phyloP scores from a whole-genome alignment of 2,797 vertebrate species.

The Scarus forsteni region DNA sequence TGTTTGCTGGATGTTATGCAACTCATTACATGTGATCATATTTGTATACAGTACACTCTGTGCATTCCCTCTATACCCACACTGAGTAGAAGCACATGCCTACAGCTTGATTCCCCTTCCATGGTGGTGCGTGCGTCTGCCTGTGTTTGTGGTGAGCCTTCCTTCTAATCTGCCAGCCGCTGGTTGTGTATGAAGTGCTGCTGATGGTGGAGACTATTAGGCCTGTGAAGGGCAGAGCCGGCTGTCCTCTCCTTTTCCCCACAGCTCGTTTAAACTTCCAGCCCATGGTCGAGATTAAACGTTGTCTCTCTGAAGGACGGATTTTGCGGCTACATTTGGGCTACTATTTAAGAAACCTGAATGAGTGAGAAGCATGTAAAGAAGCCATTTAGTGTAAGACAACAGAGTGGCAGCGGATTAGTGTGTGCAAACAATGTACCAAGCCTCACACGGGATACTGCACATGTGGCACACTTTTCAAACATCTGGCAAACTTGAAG shows the following conservation, averaged over 20 bases:
- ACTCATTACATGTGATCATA: conserved; percentile 30
- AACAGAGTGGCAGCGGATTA: conserved; percentile 55
- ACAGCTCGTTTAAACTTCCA: conserved; percentile 79
- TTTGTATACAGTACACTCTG: conserved; percentile 18
- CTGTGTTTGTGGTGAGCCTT: conserved; percentile 64
- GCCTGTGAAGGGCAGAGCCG: conserved; percentile 59
- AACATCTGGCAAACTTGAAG: conserved; percentile 54
- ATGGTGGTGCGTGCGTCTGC: conserved; percentile 46
- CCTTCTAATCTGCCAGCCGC: conserved; percentile 74
- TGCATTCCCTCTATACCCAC: conserved; percentile 21
- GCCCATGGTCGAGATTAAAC: conserved; percentile 67
- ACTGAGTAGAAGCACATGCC: conserved; percentile 17
- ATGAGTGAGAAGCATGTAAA: conserved; percentile 81
- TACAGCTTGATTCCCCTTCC: conserved; percentile 24
- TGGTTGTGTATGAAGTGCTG: conserved; percentile 79
- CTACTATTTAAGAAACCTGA: conserved; percentile 62
- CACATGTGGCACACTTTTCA: conserved; percentile 57
- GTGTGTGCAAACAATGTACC: conserved; percentile 63
- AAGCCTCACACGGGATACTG: conserved; percentile 60
- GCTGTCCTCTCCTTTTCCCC: conserved; percentile 77
- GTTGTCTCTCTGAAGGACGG: conserved; percentile 48
- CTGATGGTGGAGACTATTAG: conserved; percentile 78
- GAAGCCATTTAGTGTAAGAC: conserved; percentile 74
- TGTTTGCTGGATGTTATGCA: neutral
- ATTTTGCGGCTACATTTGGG: conserved; percentile 56